These are phyloP conservation scores for Hemicentrotus pulcherrimus DNA, from an alignment of 35 echinoderm and acorn worm species.

Conservation along the genomic window DNA sequence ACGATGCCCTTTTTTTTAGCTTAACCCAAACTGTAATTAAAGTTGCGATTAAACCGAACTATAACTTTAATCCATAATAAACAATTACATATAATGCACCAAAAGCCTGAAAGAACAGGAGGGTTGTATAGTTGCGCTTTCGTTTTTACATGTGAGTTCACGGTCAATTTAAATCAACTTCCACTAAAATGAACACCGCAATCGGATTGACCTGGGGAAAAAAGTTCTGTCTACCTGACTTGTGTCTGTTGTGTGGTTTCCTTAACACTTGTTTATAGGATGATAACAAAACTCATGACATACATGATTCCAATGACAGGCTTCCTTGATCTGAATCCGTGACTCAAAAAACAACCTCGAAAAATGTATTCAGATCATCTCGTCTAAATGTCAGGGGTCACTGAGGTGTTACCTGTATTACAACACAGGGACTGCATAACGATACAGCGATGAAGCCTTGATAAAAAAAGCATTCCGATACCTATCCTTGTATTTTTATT, in stretches of 20 bases:
- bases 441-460: neutral
- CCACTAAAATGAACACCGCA: neutral
- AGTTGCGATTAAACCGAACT: neutral
- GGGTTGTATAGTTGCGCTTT: neutral
- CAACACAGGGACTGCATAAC: neutral
- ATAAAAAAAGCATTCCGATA: neutral
- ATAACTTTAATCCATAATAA: neutral
- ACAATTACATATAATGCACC: neutral
- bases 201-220: neutral
- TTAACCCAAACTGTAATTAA: neutral
- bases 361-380: neutral
- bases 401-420: neutral
- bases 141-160: neutral
- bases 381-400: neutral
- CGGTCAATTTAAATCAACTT: neutral
- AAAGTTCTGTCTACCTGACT: neutral
- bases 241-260: neutral
- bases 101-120: neutral
- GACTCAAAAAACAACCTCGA: neutral
- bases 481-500: too few relatives aligned
- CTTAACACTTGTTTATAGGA: neutral
- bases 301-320: neutral
- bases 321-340: neutral
- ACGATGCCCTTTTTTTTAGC: neutral
- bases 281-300: neutral